These are phyloP conservation scores for Hybognathus amarus DNA, from an alignment of 2,797 vertebrate species.

Conservation along the genomic window DNA sequence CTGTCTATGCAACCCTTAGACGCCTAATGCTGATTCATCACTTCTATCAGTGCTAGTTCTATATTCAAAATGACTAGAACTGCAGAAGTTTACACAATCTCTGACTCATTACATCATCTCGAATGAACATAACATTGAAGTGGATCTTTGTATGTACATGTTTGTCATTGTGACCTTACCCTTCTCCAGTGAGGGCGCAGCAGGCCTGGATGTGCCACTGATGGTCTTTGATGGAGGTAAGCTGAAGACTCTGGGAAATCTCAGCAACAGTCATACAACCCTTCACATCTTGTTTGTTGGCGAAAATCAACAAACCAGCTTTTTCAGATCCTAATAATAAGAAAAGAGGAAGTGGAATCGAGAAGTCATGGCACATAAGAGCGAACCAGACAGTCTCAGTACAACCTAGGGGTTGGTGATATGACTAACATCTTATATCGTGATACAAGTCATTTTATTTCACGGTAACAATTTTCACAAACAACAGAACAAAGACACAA, in stretches of 20 bases:
- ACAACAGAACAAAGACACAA: too few species aligned
- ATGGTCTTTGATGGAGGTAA: constrained; percentile 97
- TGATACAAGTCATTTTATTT: background rate
- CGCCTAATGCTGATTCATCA: background rate
- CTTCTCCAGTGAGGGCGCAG: constrained; percentile 97
- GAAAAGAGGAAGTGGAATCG: background rate
- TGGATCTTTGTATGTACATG: background rate
- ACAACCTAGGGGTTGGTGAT: background rate
- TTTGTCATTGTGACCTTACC: constrained; percentile 77
- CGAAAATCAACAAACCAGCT: constrained; percentile 95
- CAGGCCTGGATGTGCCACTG: constrained; percentile 99
- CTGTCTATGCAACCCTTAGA: background rate
- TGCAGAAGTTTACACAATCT: background rate
- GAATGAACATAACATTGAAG: background rate
- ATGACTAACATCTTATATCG: background rate
- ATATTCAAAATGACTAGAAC: background rate
- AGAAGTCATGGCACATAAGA: background rate
- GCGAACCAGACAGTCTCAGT: background rate
- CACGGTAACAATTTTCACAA: background rate
- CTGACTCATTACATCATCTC: background rate
- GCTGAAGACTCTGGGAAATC: constrained; percentile 97
- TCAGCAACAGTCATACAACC: constrained; percentile 97
- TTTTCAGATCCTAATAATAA: constrained; percentile 88
- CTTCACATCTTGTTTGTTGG: constrained; percentile 99
- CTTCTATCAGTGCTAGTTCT: background rate